Evolutionary conservation across 2,888 invertebrate species (phyloP), one percentile per base, ranked within the genome.

Genomic region (Agonopterix heracliana): DNA sequence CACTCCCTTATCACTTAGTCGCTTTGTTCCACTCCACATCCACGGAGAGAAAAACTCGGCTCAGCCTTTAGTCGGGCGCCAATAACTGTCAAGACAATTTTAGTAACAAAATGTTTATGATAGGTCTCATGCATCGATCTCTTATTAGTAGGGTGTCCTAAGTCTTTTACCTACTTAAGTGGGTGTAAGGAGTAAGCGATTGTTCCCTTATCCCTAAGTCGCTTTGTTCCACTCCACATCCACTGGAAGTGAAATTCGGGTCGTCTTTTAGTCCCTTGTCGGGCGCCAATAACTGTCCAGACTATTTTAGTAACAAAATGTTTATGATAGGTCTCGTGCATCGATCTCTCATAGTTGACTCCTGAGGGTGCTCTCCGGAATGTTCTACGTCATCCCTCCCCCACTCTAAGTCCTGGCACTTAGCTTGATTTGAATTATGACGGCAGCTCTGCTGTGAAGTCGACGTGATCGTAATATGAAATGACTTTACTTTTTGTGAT

Each of bases 391-490:
- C 49, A 26, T 40, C 36, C 17, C 17, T 17, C 17, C 8, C n/a
- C n/a, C 36, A 9, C n/a, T 36, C 12, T 4, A 50, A 54, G 61
- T 54, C 56, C 47, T 49, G 51, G 60, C 69, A 68, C 69, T 74
- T 64, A 56, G 55, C 61, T 65, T 72, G 69, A 73, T 76, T 73
- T 68, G 74, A 71, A 63, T 71, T 68, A 74, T 60, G 62, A 55
- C 56, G 65, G 64, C 59, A 47, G 56, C 54, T 57, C 62, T 56
- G 60, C 58, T 64, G 58, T 70, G 63, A 68, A 61, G 53, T 49
- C 47, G 54, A 72, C 74, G 75, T 73, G 74, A 64, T 58, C 50
- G 44, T 66, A 36, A 36, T 36, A 36, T 36, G 9, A 17, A 17
- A 17, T 17, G 17, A 17, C 17, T 17, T 17, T 3, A 2, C 38